Percentiles rank a stretch among this genome's conserved stretches.
phyloP scores from a whole-genome alignment of 2,888 invertebrate species.

The Xanthorhoe spadicearia region DNA sequence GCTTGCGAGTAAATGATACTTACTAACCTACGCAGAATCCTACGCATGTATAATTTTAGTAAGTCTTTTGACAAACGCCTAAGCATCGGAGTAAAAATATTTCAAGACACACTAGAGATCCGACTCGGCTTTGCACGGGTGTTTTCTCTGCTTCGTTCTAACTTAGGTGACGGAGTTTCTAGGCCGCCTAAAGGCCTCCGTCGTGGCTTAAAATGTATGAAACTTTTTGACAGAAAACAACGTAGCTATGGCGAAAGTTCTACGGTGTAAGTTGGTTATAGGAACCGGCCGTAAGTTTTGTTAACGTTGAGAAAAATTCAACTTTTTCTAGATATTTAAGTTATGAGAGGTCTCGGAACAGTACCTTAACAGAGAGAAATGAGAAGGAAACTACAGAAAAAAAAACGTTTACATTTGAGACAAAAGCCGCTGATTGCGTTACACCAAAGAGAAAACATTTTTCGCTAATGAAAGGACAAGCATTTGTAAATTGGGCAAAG shows the following conservation, averaged over 20 bases:
- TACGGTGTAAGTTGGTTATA: too few relatives aligned
- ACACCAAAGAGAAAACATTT: slow-evolving; percentile 3
- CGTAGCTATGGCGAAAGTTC: too few relatives aligned
- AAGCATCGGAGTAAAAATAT: slow-evolving; percentile 15
- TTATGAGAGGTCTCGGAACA: not conserved
- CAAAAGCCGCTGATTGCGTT: slow-evolving; percentile 21
- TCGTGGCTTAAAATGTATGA: too few relatives aligned
- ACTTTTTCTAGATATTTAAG: too few relatives aligned
- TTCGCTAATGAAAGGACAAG: slow-evolving; percentile 7
- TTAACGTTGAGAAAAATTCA: too few relatives aligned
- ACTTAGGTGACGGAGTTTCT: too few relatives aligned
- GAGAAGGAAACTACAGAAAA: slow-evolving; percentile 7
- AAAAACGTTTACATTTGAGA: slow-evolving; percentile 15
- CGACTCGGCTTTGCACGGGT: too few relatives aligned
- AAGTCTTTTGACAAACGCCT: slow-evolving; percentile 1
- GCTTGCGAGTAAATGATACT: slow-evolving; percentile 24
- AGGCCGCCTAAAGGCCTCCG: too few relatives aligned
- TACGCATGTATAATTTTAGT: slow-evolving; percentile 38
- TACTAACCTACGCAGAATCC: slow-evolving; percentile 36
- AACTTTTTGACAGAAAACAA: too few relatives aligned
- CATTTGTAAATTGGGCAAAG: not conserved
- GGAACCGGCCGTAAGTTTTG: too few relatives aligned
- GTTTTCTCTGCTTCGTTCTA: not conserved
- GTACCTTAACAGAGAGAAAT: slow-evolving; percentile 10
- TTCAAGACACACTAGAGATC: not conserved